A percentile compares a stretch with the other conserved stretches of the same genome.
These are phyloP conservation scores for Caradrina clavipalpis DNA, from an alignment of 2,888 invertebrate genomes.

Conservation along the genomic window DNA sequence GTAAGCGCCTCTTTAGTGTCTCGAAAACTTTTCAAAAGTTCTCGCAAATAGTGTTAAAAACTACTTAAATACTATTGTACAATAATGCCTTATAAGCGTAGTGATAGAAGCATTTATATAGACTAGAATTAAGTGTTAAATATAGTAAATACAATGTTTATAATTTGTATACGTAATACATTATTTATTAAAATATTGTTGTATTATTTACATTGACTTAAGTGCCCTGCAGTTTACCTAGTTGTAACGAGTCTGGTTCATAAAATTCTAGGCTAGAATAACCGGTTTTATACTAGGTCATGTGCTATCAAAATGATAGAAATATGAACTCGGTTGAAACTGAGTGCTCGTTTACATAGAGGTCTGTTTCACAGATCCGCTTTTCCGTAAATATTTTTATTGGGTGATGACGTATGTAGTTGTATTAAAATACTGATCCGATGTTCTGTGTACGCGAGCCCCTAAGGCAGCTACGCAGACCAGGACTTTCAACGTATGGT, in stretches of 20 bases:
- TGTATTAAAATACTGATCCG: too few relatives aligned
- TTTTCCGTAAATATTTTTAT: too few relatives aligned
- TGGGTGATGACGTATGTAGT: too few relatives aligned
- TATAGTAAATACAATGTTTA: conserved; percentile 46
- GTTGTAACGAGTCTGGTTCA: conserved; percentile 21
- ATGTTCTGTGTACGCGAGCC: too few relatives aligned
- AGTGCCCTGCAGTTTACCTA: conserved; percentile 3
- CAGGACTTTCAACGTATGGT: too few relatives aligned
- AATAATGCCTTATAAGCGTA: conserved; percentile 63
- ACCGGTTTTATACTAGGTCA: conserved; percentile 42
- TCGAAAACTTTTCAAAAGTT: conserved; percentile 23
- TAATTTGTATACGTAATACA: conserved; percentile 52
- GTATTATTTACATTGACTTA: conserved; percentile 28
- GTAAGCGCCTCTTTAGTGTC: not conserved
- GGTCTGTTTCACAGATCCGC: too few relatives aligned
- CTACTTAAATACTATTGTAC: conserved; percentile 49
- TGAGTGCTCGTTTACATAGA: conserved; percentile 1
- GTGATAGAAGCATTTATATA: conserved; percentile 67
- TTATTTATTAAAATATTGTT: conserved; percentile 56
- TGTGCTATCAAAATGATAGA: conserved; percentile 51
- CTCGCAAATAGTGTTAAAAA: not conserved
- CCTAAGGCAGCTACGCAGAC: too few relatives aligned
- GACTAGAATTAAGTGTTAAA: conserved; percentile 35
- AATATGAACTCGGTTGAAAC: conserved; percentile 29
- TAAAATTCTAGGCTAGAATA: conserved; percentile 36